Conservation (phyloP, 2,797 vertebrate genomes). For the Chrysocyon brachyurus region DNA sequence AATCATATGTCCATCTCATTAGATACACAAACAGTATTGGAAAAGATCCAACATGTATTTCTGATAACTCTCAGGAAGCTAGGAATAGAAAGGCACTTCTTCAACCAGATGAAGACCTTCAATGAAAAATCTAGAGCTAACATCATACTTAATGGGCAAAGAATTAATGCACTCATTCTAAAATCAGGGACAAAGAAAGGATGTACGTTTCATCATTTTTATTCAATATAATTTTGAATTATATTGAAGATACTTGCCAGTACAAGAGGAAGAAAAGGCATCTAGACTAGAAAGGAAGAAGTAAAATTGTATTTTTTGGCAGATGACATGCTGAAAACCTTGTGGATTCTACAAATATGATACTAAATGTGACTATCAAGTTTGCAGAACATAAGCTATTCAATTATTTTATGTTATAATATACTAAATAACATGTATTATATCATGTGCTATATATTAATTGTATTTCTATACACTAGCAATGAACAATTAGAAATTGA, state of each 20-base stretch:
- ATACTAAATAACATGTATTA: neutral
- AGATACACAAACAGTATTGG: neutral
- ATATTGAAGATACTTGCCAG: neutral
- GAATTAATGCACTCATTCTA: neutral
- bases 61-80: neutral
- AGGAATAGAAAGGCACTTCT: neutral
- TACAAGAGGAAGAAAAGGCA: neutral
- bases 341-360: neutral
- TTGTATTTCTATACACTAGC: neutral
- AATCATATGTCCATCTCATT: neutral
- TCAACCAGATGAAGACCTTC: neutral
- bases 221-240: neutral
- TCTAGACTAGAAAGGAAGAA: neutral
- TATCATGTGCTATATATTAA: neutral
- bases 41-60: neutral
- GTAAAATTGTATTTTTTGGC: neutral
- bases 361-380: neutral
- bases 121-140: neutral
- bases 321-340: neutral
- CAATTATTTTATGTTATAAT: neutral
- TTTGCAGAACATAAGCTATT: neutral
- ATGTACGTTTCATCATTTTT: neutral
- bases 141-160: neutral
- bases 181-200: neutral
- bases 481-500: neutral